A percentile compares a stretch with the other conserved stretches of the same genome.
phyloP scores from a whole-genome alignment of 2,888 invertebrate genomes.

The Prosopocoilus inquinatus region DNA sequence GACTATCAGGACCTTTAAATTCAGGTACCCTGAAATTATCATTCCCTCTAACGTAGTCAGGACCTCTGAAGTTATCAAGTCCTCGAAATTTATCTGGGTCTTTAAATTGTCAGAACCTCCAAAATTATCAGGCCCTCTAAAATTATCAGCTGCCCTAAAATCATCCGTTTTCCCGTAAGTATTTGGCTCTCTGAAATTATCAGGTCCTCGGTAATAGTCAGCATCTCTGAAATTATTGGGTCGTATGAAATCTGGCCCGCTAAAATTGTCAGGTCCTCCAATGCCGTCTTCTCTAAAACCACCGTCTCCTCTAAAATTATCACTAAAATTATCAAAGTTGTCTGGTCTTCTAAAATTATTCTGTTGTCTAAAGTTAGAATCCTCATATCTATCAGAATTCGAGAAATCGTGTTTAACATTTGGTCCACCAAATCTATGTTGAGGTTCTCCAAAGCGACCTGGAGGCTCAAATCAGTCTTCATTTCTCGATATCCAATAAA shows the following conservation, averaged over 20 bases:
- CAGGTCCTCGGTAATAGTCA: constrained; percentile 7
- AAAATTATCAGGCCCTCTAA: constrained; percentile 13
- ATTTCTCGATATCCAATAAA: constrained; percentile 4
- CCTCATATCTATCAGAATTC: constrained; percentile 10
- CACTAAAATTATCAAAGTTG: constrained; percentile 19
- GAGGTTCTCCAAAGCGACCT: constrained; percentile 16
- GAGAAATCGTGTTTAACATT: constrained; percentile 1
- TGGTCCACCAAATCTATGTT: constrained; percentile 11
- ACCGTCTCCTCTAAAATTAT: constrained; percentile 8
- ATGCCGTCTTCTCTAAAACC: constrained; percentile 6
- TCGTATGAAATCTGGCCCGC: constrained; percentile 17
- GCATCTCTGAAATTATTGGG: constrained; percentile 9
- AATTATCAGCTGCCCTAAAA: constrained; percentile 9
- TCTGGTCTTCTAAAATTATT: constrained; percentile 16
- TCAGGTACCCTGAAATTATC: constrained; percentile 9
- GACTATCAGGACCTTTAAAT: constrained; percentile 12
- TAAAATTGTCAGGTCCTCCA: constrained; percentile 13
- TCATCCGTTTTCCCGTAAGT: constrained; percentile 16
- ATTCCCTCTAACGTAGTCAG: neutral
- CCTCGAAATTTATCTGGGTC: constrained; percentile 2
- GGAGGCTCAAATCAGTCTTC: constrained; percentile 5
- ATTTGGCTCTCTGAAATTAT: constrained; percentile 17
- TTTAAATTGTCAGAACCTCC: constrained; percentile 16
- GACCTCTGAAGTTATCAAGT: neutral
- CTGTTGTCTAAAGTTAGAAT: constrained; percentile 5